Percentiles rank a stretch among this genome's conserved stretches.
These are phyloP conservation scores for Myiopsitta monachus DNA, from an alignment of 2,113 vertebrate species.

Conservation along the genomic window DNA sequence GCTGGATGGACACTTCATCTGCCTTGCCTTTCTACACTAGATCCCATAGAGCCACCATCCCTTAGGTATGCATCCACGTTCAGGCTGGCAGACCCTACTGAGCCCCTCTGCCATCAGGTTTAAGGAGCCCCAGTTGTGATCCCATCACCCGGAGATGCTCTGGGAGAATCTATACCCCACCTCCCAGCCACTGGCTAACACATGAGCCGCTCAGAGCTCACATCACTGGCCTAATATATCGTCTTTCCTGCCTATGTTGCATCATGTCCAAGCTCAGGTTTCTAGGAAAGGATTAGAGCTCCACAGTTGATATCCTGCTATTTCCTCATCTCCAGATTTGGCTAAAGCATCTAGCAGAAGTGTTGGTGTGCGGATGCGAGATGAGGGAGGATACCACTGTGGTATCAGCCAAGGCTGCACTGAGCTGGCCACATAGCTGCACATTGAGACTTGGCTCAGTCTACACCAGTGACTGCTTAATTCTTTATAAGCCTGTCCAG, in stretches of 20 bases:
- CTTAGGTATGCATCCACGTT: fast-evolving
- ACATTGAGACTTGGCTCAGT: background rate
- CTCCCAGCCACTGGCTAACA: background rate
- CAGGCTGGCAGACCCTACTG: background rate
- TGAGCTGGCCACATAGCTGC: background rate
- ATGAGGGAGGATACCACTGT: background rate
- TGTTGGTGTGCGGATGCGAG: background rate
- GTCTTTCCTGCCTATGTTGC: background rate
- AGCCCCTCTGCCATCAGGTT: background rate
- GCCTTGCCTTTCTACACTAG: background rate
- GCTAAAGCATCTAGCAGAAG: background rate
- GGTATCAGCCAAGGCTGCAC: background rate
- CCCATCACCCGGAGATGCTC: background rate
- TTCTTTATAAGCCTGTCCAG: background rate
- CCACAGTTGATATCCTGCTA: background rate
- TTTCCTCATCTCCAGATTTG: background rate
- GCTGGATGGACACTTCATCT: background rate
- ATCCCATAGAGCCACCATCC: fast-evolving
- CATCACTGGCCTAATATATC: background rate
- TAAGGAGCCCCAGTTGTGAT: background rate
- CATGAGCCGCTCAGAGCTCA: background rate
- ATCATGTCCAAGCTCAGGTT: background rate
- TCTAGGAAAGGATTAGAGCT: background rate
- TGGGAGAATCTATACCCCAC: background rate
- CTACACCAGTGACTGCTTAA: background rate